A percentile compares a stretch with the other conserved stretches of the same genome.
These are phyloP conservation scores for Crotalus viridis DNA, from an alignment of 2,113 vertebrate species.

Conservation along the genomic window DNA sequence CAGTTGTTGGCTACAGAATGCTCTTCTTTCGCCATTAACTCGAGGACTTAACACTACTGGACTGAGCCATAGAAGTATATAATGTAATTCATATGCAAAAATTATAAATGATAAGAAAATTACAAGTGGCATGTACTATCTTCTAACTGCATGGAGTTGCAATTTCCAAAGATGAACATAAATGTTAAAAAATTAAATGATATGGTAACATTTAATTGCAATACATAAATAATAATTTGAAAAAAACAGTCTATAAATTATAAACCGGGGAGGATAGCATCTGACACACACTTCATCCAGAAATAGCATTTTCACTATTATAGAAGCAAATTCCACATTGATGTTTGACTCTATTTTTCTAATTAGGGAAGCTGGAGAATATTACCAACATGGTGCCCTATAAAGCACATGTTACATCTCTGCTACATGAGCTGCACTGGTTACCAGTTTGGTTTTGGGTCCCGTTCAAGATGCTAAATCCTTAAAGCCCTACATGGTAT, in stretches of 20 bases:
- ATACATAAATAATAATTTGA: background rate
- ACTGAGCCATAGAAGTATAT: background rate
- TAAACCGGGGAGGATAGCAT: background rate
- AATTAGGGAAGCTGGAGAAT: too few species aligned
- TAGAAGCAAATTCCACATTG: background rate
- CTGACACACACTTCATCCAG: too few species aligned
- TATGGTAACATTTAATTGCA: background rate
- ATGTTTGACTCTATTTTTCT: background rate
- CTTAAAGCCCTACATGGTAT: background rate
- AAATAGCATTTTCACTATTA: background rate
- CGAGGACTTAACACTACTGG: background rate
- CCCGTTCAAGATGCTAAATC: background rate
- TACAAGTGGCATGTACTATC: background rate
- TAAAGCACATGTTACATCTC: too few species aligned
- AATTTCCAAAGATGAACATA: background rate
- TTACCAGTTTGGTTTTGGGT: background rate
- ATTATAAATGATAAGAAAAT: background rate
- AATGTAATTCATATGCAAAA: background rate
- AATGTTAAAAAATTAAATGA: background rate
- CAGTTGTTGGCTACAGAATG: too few species aligned
- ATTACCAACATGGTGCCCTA: too few species aligned
- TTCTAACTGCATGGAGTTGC: background rate
- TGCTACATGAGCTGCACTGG: background rate
- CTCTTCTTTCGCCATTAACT: too few species aligned
- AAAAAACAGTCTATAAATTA: background rate